Conservation (phyloP, 2,797 vertebrate species). For the Tragopan temminckii region DNA sequence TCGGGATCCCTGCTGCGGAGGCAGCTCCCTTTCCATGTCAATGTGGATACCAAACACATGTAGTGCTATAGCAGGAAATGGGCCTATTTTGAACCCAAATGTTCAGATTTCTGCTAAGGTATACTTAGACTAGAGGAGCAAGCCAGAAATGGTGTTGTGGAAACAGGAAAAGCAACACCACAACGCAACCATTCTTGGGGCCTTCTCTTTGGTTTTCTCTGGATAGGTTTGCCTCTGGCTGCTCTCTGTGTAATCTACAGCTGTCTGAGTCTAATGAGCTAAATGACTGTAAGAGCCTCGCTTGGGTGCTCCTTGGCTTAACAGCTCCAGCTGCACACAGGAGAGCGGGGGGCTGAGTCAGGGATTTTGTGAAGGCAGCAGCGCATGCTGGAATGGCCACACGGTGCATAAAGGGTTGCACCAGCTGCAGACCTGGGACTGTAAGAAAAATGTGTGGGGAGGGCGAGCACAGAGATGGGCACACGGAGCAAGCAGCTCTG, state of each 20-base stretch:
- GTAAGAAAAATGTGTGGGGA: not conserved
- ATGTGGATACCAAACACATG: not conserved
- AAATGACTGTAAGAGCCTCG: not conserved
- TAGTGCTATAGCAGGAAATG: not conserved
- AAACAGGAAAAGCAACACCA: constrained; percentile 13
- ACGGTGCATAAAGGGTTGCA: not conserved
- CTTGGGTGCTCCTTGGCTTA: not conserved
- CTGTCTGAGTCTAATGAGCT: constrained; percentile 38
- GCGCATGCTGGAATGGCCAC: not conserved
- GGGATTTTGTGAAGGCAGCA: not conserved
- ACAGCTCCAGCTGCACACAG: constrained; percentile 5
- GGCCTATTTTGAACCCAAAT: constrained; percentile 31
- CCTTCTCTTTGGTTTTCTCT: not conserved
- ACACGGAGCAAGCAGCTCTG: not conserved
- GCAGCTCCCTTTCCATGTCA: not conserved
- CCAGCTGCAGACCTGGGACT: constrained; percentile 26
- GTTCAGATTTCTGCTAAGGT: constrained; percentile 27
- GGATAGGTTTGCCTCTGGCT: not conserved
- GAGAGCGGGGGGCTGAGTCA: not conserved
- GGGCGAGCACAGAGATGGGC: not conserved
- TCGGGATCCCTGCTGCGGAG: constrained; percentile 1
- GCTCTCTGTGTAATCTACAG: constrained; percentile 13
- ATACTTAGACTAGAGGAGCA: not conserved
- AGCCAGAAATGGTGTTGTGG: not conserved
- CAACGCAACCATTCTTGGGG: not conserved